Conservation (phyloP, 1,140 invertebrate species). For the Arion vulgaris region DNA sequence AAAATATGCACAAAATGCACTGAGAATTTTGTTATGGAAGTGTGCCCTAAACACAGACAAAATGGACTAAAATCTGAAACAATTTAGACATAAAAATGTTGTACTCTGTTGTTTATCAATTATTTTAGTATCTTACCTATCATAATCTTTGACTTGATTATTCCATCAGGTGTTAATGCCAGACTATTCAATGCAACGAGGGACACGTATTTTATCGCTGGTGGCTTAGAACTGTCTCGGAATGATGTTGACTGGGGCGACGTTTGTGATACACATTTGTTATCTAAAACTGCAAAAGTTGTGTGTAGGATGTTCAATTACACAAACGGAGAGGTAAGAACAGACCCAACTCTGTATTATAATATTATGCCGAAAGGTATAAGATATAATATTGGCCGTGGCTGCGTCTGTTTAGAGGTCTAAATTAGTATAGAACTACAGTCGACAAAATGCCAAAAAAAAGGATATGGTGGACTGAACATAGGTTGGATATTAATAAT, state of each 20-base stretch:
- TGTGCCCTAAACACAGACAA: too few species aligned
- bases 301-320: conserved; percentile 9
- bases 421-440: too few species aligned
- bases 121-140: not conserved
- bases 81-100: too few species aligned
- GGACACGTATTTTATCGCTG: not conserved
- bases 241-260: not conserved
- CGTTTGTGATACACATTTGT: not conserved
- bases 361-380: too few species aligned
- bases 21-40: too few species aligned
- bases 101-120: not conserved
- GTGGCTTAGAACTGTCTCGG: not conserved
- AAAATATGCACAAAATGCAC: too few species aligned
- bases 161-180: not conserved
- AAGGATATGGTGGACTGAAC: too few species aligned
- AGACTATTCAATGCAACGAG: not conserved
- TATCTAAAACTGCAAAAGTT: not conserved
- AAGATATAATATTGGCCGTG: too few species aligned
- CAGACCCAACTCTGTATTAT: not conserved
- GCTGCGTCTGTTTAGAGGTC: too few species aligned
- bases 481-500: too few species aligned
- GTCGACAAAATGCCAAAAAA: too few species aligned
- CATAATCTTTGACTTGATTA: not conserved
- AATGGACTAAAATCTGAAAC: too few species aligned
- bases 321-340: conserved; percentile 8